Conservation (phyloP, 1,140 invertebrate species). For the Sarcophaga peregrina region DNA sequence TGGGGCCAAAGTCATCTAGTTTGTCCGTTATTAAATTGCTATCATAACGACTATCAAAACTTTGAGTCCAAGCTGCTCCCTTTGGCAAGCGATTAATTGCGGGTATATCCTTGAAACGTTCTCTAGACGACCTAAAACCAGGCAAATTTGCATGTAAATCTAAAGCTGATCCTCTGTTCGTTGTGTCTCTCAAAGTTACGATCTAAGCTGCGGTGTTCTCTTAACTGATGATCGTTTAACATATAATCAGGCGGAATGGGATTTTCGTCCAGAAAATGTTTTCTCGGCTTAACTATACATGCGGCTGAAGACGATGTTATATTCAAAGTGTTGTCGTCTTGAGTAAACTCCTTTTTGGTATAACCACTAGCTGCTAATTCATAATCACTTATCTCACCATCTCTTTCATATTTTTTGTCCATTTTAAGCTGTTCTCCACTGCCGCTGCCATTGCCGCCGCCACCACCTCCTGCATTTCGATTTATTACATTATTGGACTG, state of each 20-base stretch:
- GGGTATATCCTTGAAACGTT: constrained; percentile 54
- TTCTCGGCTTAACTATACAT: constrained; percentile 42
- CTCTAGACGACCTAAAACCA: constrained; percentile 51
- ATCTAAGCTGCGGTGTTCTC: constrained; percentile 63
- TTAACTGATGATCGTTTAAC: constrained; percentile 56
- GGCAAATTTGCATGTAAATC: constrained; percentile 30
- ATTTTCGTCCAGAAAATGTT: constrained; percentile 65
- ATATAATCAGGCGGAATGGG: constrained; percentile 65
- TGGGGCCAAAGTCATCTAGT: constrained; percentile 63
- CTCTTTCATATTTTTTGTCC: constrained; percentile 64
- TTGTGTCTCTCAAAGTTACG: constrained; percentile 62
- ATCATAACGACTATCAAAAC: constrained; percentile 54
- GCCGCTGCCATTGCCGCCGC: neutral
- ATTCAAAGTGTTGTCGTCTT: constrained; percentile 63
- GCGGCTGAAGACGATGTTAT: neutral
- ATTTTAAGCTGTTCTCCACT: constrained; percentile 61
- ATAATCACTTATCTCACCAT: constrained; percentile 65
- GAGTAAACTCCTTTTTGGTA: constrained; percentile 64
- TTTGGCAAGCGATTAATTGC: constrained; percentile 52
- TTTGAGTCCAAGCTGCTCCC: constrained; percentile 58
- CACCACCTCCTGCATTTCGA: neutral
- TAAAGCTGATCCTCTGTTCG: constrained; percentile 49
- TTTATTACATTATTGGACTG: neutral
- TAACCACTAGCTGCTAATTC: constrained; percentile 64
- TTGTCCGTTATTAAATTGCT: constrained; percentile 25